Percentiles rank a stretch among this genome's conserved stretches.
Evolutionary conservation across 1,140 invertebrate species (phyloP).

Genomic region (fruit fly (Drosophila melanogaster)): Release_6_plus_ISO1_MT NT_033779.5:12058501-12059000

Average conservation of each 20-base stretch:
- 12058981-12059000: conserved; percentile 92
- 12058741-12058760: conserved; percentile 38
- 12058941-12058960: conserved; percentile 87
- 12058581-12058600: conserved; percentile 49
- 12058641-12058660: conserved; percentile 56
- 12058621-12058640: conserved; percentile 74
- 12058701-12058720: conserved; percentile 69
- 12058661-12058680: conserved; percentile 63
- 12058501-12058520: not conserved
- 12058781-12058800: conserved; percentile 25
- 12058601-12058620: conserved; percentile 76
- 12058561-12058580: conserved; percentile 34
- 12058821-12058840: conserved; percentile 88
- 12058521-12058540: not conserved
- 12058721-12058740: conserved; percentile 63
- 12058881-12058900: conserved; percentile 86
- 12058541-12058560: conserved; percentile 11
- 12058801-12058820: conserved; percentile 45
- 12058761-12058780: conserved; percentile 51
- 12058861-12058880: conserved; percentile 89
- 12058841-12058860: conserved; percentile 88
- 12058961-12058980: conserved; percentile 88
- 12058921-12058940: conserved; percentile 90
- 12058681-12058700: conserved; percentile 63
- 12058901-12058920: conserved; percentile 88